Conservation (phyloP, 2,113 vertebrate genomes). For the Mixornis gularis region DNA sequence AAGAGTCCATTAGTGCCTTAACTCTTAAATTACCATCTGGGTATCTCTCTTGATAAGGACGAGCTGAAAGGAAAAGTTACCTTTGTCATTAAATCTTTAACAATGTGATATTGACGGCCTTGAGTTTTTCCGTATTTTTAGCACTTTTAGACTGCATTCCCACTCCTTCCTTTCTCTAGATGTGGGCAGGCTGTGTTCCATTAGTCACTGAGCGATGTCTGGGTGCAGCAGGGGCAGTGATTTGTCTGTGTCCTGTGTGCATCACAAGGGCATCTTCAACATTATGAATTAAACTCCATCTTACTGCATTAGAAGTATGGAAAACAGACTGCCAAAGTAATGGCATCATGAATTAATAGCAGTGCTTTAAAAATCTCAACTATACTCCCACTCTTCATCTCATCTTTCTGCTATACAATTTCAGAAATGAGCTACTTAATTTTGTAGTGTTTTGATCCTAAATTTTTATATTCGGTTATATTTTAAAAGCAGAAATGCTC, state of each 20-base stretch:
- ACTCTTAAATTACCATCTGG: constrained; percentile 33
- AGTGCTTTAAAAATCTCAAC: constrained; percentile 13
- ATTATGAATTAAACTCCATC: constrained; percentile 58
- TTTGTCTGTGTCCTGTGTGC: constrained; percentile 64
- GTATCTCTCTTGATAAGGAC: constrained; percentile 32
- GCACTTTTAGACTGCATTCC: constrained; percentile 28
- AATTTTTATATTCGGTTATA: background rate
- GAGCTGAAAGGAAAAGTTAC: constrained; percentile 33
- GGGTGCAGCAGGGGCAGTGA: constrained; percentile 34
- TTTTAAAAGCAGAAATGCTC: background rate
- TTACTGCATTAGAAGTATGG: constrained; percentile 11
- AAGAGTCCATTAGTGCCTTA: constrained; percentile 69
- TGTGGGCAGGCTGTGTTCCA: constrained; percentile 50
- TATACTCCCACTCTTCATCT: background rate
- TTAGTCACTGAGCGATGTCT: constrained; percentile 38
- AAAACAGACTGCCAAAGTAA: constrained; percentile 19
- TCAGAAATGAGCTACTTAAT: background rate
- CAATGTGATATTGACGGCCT: constrained; percentile 24
- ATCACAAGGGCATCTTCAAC: constrained; percentile 54
- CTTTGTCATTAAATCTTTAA: constrained; percentile 55
- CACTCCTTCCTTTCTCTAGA: constrained; percentile 48
- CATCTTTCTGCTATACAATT: background rate
- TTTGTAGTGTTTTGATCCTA: background rate
- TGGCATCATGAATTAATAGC: constrained; percentile 28
- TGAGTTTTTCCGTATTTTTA: constrained; percentile 46